Conservation (phyloP, 1,140 invertebrate species). For the Leptinotarsa undecemlineata region DNA sequence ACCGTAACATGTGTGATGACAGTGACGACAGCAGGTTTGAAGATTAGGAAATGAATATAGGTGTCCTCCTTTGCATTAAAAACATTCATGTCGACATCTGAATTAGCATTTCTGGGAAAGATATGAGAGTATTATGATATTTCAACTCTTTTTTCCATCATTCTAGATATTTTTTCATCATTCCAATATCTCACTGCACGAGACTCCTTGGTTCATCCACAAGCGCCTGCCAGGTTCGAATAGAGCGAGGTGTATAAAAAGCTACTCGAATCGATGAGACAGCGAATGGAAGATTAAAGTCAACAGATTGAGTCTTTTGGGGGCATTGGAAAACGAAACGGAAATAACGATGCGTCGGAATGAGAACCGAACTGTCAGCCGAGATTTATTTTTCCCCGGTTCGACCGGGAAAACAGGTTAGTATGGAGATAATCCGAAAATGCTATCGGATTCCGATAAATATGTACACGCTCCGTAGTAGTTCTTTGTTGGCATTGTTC, state of each 20-base stretch:
- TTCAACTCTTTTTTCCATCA: too few species aligned
- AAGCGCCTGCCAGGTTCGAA: neutral
- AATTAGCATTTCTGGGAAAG: too few species aligned
- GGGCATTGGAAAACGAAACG: conserved; percentile 46
- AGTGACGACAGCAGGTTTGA: too few species aligned
- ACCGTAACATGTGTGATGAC: too few species aligned
- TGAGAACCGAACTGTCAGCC: conserved; percentile 43
- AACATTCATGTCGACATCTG: too few species aligned
- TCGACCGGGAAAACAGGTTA: neutral
- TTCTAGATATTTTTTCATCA: too few species aligned
- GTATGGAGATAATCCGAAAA: conserved; percentile 20
- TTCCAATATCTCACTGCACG: neutral
- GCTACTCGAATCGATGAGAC: conserved; percentile 44
- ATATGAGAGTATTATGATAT: too few species aligned
- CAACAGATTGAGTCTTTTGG: conserved; percentile 50
- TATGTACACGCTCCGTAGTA: conserved; percentile 9
- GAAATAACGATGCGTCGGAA: conserved; percentile 49
- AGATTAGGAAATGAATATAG: too few species aligned
- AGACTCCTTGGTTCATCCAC: neutral
- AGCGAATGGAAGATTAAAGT: conserved; percentile 48
- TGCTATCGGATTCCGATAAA: conserved; percentile 20
- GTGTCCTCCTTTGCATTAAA: too few species aligned
- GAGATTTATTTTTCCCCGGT: conserved; percentile 44
- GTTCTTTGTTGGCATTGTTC: neutral
- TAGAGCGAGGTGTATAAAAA: conserved; percentile 13